phyloP scores from a whole-genome alignment of 2,888 invertebrate genomes.

The Entomobrya multifasciata region DNA sequence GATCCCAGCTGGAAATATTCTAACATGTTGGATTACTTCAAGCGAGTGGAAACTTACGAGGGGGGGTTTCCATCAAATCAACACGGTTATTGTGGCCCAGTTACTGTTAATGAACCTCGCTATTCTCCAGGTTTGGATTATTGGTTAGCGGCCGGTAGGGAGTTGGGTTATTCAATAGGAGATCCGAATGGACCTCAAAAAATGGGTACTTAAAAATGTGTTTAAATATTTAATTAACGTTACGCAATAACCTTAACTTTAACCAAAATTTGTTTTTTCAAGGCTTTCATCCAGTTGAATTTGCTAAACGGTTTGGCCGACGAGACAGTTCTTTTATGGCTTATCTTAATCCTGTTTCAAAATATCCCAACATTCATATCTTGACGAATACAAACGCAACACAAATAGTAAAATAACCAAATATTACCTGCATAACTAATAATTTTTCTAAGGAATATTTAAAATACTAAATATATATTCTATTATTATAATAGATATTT shows the following conservation, averaged over 20 bases:
- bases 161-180: slow-evolving; percentile 20
- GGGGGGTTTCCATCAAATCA: slow-evolving; percentile 26
- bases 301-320: neutral
- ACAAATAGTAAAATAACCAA: slow-evolving; percentile 29
- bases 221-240: no score
- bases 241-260: neutral
- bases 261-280: no score
- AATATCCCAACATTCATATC: neutral
- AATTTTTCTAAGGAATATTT: no score
- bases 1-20: slow-evolving; percentile 30
- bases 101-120: neutral
- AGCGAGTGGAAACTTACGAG: neutral
- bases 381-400: slow-evolving; percentile 3
- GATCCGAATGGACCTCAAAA: slow-evolving; percentile 32
- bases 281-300: slow-evolving; percentile 11
- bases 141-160: neutral
- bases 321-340: neutral
- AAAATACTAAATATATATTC: no score
- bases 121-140: slow-evolving; percentile 32
- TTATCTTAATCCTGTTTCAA: slow-evolving; percentile 9
- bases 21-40: slow-evolving; percentile 35
- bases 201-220: no score
- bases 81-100: slow-evolving; percentile 8
- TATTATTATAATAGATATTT: neutral
- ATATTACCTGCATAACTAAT: no score